Evolutionary conservation across 2,888 invertebrate species (phyloP), one percentile per base, ranked within the genome.

Genomic region (Machimus atricapillus): DNA sequence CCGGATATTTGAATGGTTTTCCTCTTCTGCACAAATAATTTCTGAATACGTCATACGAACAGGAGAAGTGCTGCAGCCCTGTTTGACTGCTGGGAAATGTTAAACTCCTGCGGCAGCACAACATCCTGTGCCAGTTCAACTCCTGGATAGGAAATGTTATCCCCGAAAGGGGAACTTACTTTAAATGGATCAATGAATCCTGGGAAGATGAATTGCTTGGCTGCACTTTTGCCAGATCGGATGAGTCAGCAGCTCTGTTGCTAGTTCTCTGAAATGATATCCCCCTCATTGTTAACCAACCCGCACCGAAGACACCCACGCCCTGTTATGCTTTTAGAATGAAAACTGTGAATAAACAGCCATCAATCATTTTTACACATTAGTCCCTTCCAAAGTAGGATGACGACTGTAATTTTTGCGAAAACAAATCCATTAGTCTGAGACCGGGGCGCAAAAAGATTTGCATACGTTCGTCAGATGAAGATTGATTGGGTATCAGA

Each of bases 361-460:
- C 87, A 87, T 87, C 87, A 85, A 87, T 87, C 87, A 87, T 87
- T 87, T 86, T 87, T 37, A 31, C 87, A 79, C 79, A 78, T 58
- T 79, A 52, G 19, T 66, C 66, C 31, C 52, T 19, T 40, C 16
- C 78, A 78, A 78, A 78, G 78, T 43, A 43, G 78, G 16, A 78
- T 78, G 78, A 78, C 78, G 66, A 66, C 66, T 78, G 78, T 78
- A 78, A 40, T 43, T 78, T 78, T 78, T 78, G 78, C 23, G 37
- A 40, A 43, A 40, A 43, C 23, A 78, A 78, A 37, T 43, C 78
- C 78, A 78, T 43, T 78, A 78, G 78, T 78, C 43, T 66, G 23
- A 27, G 27, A 66, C 66, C 19, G 8, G 19, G 66, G 0, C 19
- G 19, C 66, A 19, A 66, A 66, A 66, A 66, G 19, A 66, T 66